Evolutionary conservation across 2,888 invertebrate species (phyloP).

Genomic region (Rambutsinella grinnellia): DNA sequence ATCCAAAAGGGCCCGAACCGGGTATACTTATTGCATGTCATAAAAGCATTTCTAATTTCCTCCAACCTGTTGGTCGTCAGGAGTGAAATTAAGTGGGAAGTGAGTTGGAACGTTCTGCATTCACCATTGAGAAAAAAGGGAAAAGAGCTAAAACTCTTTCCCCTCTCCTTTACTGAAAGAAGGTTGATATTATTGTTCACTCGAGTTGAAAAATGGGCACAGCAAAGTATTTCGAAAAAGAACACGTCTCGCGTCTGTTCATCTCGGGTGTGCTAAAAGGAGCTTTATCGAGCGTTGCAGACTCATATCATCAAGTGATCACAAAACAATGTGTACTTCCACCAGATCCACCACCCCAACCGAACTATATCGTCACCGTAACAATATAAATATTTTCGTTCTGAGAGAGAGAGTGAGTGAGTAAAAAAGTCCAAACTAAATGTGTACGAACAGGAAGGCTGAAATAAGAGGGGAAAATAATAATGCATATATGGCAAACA

Average conservation of each 20-base stretch:
- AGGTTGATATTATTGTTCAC: conserved; percentile 51
- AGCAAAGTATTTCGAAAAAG: not conserved
- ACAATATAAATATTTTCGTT: not conserved
- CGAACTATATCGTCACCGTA: not conserved
- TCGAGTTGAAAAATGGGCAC: conserved; percentile 54
- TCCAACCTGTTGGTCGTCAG: no score
- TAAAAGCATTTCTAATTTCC: no score
- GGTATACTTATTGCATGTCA: no score
- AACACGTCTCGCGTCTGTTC: not conserved
- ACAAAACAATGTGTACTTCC: no score
- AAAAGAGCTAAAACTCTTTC: no score
- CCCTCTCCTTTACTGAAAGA: conserved; percentile 13
- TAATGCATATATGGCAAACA: not conserved
- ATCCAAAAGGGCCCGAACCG: not conserved
- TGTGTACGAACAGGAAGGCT: not conserved
- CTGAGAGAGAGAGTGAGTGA: not conserved
- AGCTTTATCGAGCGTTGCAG: not conserved
- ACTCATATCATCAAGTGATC: not conserved
- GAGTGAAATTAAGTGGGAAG: no score
- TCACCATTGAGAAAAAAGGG: no score
- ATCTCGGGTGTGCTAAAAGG: not conserved
- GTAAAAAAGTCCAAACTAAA: not conserved
- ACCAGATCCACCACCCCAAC: not conserved
- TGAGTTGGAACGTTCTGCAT: no score
- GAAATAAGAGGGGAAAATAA: not conserved